Percentiles rank a stretch among this genome's conserved stretches.
Conservation (phyloP, 92 coral and sea anemone species). For the Chrysogorgia sp. region DNA sequence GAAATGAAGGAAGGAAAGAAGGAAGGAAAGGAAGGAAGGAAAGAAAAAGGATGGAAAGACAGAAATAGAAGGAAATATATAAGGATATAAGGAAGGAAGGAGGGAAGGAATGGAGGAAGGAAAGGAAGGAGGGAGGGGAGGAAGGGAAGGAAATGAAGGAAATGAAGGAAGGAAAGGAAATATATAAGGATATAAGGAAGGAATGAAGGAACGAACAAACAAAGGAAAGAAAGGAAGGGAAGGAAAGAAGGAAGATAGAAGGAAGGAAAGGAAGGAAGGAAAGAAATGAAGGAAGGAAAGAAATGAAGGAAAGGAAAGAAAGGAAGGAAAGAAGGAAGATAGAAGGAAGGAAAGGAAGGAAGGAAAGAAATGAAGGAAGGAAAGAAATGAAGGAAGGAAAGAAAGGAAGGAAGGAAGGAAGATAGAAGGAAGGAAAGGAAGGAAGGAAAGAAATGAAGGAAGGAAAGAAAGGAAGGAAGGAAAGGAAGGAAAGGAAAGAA, state of each 20-base stretch:
- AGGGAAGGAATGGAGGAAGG: slow-evolving; percentile 4
- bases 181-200: not conserved
- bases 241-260: not conserved
- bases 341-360: slow-evolving; percentile 9
- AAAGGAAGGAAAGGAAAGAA: not conserved
- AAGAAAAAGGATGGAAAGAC: not conserved
- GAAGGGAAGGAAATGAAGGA: not conserved
- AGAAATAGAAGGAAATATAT: not conserved
- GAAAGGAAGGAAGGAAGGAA: not conserved
- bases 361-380: slow-evolving; percentile 12
- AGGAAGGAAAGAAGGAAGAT: not conserved
- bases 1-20: no score
- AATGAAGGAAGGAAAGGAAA: not conserved
- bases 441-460: not conserved
- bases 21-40: not conserved
- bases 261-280: slow-evolving; percentile 12
- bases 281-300: not conserved
- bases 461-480: not conserved
- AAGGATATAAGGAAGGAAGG: not conserved
- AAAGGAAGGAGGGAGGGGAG: not conserved
- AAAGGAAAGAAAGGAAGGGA: not conserved
- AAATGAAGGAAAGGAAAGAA: not conserved
- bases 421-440: no score
- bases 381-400: slow-evolving; percentile 7
- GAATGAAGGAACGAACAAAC: not conserved